Percentiles rank a stretch among this genome's conserved stretches.
Conservation (phyloP, 2,888 invertebrate species). For the Scaptomyza cyrtandrae region DNA sequence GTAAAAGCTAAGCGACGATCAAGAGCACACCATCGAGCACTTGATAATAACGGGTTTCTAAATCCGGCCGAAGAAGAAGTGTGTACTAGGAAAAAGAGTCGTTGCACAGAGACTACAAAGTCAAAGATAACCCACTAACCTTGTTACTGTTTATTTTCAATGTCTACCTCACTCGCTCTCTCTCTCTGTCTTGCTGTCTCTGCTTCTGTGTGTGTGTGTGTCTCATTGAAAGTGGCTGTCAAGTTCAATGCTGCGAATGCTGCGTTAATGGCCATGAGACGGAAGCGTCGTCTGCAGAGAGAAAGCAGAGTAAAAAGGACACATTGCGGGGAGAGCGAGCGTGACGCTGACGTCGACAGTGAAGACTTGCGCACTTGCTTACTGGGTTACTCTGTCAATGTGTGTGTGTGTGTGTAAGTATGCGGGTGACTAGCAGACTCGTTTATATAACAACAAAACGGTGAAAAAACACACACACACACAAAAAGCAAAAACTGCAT, state of each 20-base stretch:
- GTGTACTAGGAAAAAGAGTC: constrained; percentile 45
- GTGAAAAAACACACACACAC: too few species aligned
- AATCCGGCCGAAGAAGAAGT: constrained; percentile 61
- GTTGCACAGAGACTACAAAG: constrained; percentile 39
- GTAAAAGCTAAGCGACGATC: constrained; percentile 37
- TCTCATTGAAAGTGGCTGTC: constrained; percentile 62
- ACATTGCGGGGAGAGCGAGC: constrained; percentile 45
- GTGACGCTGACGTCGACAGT: constrained; percentile 30
- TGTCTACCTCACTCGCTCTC: neutral
- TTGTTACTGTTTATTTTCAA: constrained; percentile 61
- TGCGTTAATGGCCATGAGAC: constrained; percentile 43
- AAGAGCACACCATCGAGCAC: constrained; percentile 41
- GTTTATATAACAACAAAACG: constrained; percentile 73
- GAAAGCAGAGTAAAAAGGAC: constrained; percentile 59
- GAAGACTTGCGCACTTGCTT: constrained; percentile 65
- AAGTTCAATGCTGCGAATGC: constrained; percentile 66
- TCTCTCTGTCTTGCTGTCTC: constrained; percentile 3
- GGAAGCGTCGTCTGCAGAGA: constrained; percentile 37
- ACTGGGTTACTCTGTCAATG: constrained; percentile 48
- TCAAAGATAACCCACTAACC: constrained; percentile 75
- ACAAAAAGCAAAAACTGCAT: constrained; percentile 40
- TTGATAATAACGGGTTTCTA: constrained; percentile 69
- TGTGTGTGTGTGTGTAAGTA: constrained; percentile 4
- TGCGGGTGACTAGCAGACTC: constrained; percentile 27
- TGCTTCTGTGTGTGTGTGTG: constrained; percentile 2